Base-by-base conservation (phyloP, 1,140 invertebrate genomes). In the Pygmarrhopalites habei region DNA sequence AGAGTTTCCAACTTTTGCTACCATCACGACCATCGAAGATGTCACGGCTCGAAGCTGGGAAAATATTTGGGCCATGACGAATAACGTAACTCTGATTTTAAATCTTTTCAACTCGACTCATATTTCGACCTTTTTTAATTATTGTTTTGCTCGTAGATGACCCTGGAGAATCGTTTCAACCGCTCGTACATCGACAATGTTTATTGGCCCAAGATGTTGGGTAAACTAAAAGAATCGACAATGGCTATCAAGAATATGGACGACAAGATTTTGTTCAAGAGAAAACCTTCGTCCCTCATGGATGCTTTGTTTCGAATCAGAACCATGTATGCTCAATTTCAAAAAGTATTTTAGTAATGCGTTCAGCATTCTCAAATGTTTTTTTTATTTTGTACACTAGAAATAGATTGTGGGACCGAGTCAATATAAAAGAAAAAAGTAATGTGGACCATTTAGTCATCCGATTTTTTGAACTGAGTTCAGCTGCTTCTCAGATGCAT, bases 261-360 rank as follows among this genome's bases (percentile, higher is more conserved):
- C 23, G 19, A 35, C 19, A 56, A 41, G 19, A 56, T 56, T 19
- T 21, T 56, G 12, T 56, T 56, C 30, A 56, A 56, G 30, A 17
- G 53, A 28, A 56, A 56, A 23, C 53, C 53, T 17, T 35, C 53
- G 2, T 14, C 28, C 19, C 23, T 56, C 2, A 56, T 56, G 53
- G 53, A 56, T 26, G 53, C 53, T n/a, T 19, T 56, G 4, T 39
- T 56, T 12, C 32, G 39, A 56, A 32, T 56, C 7, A 35, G 5
- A 7, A 39, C 53, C 19, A 3, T 56, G 53, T 56, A 39, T 47
- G 4, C 17, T n/a, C 23, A 10, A 10, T 7, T 10, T 47, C 19
- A 5, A 19, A 7, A 19, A 10, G 5, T 19, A 10, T 47, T 25
- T 19, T 47, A 10, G 5, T 5, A 47, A 47, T 47, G 7, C 19